Base-by-base conservation (phyloP, 2,797 vertebrate species). In the Clamator glandarius region DNA sequence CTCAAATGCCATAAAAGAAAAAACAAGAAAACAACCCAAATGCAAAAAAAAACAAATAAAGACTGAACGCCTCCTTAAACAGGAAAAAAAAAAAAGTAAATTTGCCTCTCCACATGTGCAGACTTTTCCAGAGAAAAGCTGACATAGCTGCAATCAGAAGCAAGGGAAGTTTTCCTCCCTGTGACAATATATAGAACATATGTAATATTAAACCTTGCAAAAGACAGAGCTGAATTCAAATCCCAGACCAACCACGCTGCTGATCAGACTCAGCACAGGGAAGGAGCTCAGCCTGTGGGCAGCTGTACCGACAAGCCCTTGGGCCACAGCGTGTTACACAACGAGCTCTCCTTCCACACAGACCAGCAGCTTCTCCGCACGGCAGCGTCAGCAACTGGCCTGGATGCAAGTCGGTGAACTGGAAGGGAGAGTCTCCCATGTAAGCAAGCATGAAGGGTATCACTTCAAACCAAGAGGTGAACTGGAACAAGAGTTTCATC, bases 181-280 rank as follows among this genome's bases (percentile, higher is more conserved):
- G 1, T 4, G 5, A 21, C 51, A 29, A 84, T 83, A 68, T 36
- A 51, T 12, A 5, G 5, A 15, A 20, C 8, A 66, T 51, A 26
- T 42, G 19, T 39, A 8, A 12, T 29, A 15, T 7, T 11, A 85
- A 57, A 54, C 20, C 12, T 41, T 9, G 39, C 50, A 51, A 25
- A 74, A 64, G 61, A 18, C 50, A 74, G 70, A 51, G 50, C 1
- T 14, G 50, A 50, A 39, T 16, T 46, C 36, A 48, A 21, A 48
- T 41, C 72, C 10, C 20, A 39, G 9, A 33, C 25, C 4, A 19
- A 3, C 4, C 2, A 0, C 0, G 0, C 33, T 12, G 59, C 81
- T 39, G 4, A n/a, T n/a, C 13, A 6, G 3, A 26, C 2, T 13
- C 11, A 6, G 48, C 0, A 5, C 0, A 5, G 46, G 73, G 63